phyloP scores from a whole-genome alignment of 2,888 invertebrate species.

The Uropetala carovei region DNA sequence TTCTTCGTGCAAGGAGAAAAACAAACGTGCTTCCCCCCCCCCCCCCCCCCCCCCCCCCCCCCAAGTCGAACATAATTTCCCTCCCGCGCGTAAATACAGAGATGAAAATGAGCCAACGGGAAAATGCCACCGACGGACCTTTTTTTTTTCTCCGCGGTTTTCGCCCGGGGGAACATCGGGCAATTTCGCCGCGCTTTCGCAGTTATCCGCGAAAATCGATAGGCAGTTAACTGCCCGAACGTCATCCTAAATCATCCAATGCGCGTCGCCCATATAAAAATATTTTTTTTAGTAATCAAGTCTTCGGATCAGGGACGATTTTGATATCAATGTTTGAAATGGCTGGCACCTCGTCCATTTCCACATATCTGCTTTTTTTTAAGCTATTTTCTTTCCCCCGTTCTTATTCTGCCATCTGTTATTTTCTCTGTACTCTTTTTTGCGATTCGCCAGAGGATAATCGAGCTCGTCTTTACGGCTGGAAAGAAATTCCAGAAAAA shows the following conservation, averaged over 20 bases:
- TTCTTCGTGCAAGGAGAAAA: neutral
- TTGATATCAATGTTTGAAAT: neutral
- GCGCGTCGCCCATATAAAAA: too few species aligned
- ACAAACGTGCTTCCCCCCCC: too few species aligned
- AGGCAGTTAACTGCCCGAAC: neutral
- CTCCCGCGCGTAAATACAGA: neutral
- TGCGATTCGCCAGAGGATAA: too few species aligned
- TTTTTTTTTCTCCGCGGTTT: neutral
- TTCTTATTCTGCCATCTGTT: neutral
- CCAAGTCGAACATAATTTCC: constrained; percentile 10
- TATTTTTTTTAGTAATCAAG: neutral
- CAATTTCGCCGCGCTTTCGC: neutral
- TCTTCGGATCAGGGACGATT: neutral
- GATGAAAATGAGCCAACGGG: neutral
- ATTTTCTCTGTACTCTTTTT: too few species aligned
- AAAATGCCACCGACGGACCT: neutral
- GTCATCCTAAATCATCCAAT: neutral
- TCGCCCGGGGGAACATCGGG: neutral
- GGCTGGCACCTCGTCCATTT: neutral
- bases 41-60: too few species aligned
- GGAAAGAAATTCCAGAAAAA: too few species aligned
- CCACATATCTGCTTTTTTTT: neutral
- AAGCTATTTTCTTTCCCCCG: neutral
- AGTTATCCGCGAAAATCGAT: neutral
- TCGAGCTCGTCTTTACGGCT: too few species aligned